Percentiles rank a stretch among this genome's conserved stretches.
Conservation (phyloP, 2,797 vertebrate species). For the Nasua narica region DNA sequence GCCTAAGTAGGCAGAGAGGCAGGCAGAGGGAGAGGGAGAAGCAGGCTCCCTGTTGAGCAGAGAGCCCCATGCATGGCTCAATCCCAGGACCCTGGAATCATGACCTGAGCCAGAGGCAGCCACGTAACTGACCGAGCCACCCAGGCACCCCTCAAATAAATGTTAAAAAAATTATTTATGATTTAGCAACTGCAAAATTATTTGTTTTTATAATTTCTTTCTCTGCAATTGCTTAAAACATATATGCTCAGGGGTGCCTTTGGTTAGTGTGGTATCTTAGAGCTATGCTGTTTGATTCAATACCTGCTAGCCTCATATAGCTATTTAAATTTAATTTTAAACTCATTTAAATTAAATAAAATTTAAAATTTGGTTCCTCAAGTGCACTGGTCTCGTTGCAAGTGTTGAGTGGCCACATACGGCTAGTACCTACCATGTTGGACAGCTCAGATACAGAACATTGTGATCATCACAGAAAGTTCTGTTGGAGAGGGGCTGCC, state of each 20-base stretch:
- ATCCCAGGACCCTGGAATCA: no score
- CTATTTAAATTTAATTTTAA: constrained; percentile 34
- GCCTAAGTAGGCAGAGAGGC: no score
- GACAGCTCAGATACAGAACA: neutral
- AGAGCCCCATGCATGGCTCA: no score
- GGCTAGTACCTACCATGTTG: neutral
- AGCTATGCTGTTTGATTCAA: neutral
- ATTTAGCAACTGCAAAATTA: neutral
- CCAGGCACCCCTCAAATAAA: no score
- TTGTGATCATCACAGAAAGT: neutral
- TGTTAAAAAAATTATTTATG: neutral
- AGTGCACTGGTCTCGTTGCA: neutral
- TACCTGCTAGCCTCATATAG: neutral
- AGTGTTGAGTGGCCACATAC: neutral
- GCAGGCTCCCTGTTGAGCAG: no score
- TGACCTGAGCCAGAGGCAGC: no score
- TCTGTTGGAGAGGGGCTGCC: neutral
- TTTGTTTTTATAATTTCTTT: neutral
- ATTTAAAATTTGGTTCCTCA: neutral
- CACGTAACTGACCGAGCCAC: no score
- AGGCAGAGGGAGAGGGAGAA: no score
- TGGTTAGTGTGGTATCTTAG: neutral
- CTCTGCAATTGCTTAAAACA: neutral
- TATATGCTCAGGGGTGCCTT: neutral
- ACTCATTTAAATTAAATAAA: constrained; percentile 35